Percentiles rank a stretch among this genome's conserved stretches.
phyloP scores from a whole-genome alignment of 2,888 invertebrate species.

The Epinotia brunnichana region DNA sequence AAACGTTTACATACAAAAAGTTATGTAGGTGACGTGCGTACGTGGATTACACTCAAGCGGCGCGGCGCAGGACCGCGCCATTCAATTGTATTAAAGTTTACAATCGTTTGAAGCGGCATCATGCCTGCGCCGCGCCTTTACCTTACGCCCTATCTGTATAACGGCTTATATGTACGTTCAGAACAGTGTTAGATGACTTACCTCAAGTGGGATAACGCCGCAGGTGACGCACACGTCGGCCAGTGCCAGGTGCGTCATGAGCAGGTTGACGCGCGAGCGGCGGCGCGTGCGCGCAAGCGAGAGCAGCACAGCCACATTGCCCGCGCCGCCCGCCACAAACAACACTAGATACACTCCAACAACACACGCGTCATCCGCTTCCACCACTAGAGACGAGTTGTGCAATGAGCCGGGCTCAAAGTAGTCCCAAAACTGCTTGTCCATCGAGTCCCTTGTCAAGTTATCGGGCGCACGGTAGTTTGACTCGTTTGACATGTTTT shows the following conservation, averaged over 20 bases:
- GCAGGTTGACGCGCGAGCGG: constrained; percentile 89
- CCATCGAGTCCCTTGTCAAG: constrained; percentile 46
- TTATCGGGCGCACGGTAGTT: constrained; percentile 1
- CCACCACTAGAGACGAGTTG: constrained; percentile 46
- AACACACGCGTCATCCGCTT: constrained; percentile 56
- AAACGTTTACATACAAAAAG: too few relatives aligned
- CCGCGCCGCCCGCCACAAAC: constrained; percentile 86
- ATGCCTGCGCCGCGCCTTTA: too few relatives aligned
- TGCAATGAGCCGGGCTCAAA: constrained; percentile 55
- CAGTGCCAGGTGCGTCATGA: constrained; percentile 90
- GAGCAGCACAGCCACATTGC: constrained; percentile 88
- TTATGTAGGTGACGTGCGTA: too few relatives aligned
- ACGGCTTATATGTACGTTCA: too few relatives aligned
- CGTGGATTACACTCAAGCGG: too few relatives aligned
- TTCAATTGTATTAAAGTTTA: too few relatives aligned
- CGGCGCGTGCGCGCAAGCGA: constrained; percentile 85
- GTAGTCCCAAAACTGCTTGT: constrained; percentile 71
- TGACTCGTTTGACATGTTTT: constrained; percentile 14
- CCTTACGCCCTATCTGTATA: too few relatives aligned
- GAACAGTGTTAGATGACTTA: constrained; percentile 50
- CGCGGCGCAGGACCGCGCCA: too few relatives aligned
- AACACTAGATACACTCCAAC: constrained; percentile 86
- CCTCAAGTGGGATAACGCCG: constrained; percentile 90
- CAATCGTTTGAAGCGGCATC: too few relatives aligned
- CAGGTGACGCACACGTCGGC: constrained; percentile 93